These are phyloP conservation scores for Lates japonicus DNA, from an alignment of 2,797 vertebrate genomes.

Conservation along the genomic window DNA sequence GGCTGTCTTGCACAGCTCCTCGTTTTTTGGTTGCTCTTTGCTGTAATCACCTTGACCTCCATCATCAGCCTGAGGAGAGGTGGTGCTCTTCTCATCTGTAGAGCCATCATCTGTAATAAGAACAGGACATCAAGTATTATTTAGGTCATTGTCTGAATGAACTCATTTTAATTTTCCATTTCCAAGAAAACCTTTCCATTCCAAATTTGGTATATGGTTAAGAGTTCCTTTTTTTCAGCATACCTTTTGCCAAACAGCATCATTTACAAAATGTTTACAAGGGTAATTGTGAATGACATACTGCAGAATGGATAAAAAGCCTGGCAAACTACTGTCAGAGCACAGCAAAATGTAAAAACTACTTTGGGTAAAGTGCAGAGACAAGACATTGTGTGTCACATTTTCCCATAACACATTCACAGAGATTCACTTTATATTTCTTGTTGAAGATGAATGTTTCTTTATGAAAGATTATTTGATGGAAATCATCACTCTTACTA, in stretches of 20 bases:
- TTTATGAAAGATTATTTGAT: background rate
- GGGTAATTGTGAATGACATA: background rate
- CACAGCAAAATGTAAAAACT: too few relatives aligned
- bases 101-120: background rate
- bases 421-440: background rate
- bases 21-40: background rate
- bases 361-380: background rate
- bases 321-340: too few relatives aligned
- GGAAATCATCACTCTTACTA: background rate
- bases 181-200: background rate
- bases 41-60: slow-evolving; percentile 4
- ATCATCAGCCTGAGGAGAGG: background rate
- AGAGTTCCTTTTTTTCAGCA: background rate
- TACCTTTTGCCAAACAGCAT: background rate
- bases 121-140: background rate
- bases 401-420: too few relatives aligned
- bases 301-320: background rate
- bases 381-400: background rate
- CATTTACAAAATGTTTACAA: background rate
- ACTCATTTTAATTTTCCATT: background rate
- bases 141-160: background rate
- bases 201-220: background rate
- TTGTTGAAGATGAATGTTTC: background rate
- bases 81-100: background rate
- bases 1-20: rapidly evolving